Evolutionary conservation across 2,113 vertebrate species (phyloP).

Genomic region (Lutjanus erythropterus): DNA sequence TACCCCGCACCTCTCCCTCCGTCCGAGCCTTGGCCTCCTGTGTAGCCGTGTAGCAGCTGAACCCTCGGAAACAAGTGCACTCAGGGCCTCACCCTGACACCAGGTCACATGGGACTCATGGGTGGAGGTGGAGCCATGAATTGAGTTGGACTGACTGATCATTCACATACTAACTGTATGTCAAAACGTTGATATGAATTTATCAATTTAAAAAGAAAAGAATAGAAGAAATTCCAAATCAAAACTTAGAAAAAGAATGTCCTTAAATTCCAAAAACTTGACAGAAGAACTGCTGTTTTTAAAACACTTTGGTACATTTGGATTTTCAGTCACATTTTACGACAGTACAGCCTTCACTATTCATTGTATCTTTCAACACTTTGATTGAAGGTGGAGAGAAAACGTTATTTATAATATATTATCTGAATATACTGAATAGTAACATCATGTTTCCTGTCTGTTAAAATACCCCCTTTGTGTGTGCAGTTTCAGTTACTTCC

Average conservation of each 20-base stretch:
- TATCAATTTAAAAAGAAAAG: not conserved
- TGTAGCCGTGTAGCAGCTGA: conserved; percentile 19
- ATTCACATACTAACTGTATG: not conserved
- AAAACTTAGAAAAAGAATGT: not conserved
- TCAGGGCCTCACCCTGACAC: conserved; percentile 68
- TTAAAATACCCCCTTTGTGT: not conserved
- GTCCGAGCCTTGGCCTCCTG: conserved; percentile 60
- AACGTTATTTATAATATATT: not conserved
- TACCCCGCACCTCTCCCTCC: conserved; percentile 56
- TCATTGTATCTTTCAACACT: not conserved
- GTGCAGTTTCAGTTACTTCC: conserved; percentile 24
- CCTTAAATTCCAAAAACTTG: not conserved
- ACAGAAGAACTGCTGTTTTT: not conserved
- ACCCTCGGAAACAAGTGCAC: conserved; percentile 58
- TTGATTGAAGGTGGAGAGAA: not conserved
- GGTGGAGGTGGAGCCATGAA: conserved; percentile 62
- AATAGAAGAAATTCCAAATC: not conserved
- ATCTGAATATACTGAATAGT: not conserved
- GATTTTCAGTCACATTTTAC: not conserved
- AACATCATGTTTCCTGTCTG: not conserved
- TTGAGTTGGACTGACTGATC: not conserved
- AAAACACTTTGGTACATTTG: not conserved
- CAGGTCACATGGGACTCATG: conserved; percentile 72
- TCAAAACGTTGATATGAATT: not conserved
- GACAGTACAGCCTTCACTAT: not conserved